Evolutionary conservation across 1,140 invertebrate genomes (phyloP), one percentile per base, ranked within the genome.

Genomic region (Odontomachus brunneus): DNA sequence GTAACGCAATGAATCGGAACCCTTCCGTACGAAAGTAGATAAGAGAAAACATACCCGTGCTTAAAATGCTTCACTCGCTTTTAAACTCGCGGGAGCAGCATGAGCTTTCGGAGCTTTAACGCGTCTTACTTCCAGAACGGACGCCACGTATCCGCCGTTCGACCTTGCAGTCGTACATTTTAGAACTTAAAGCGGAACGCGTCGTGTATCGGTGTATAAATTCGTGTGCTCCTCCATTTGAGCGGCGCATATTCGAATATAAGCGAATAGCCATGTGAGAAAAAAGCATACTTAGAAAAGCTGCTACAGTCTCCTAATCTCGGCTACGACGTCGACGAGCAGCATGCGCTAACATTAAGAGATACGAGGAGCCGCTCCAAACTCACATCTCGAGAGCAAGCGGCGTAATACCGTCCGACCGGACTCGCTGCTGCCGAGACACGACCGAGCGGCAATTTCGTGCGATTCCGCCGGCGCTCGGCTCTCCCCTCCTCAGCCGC

Each of bases 401-500:
- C 80, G 82, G 74, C 82, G 81, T 89, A 89, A 88, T 88, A 86
- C 83, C 84, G 82, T 14, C 65, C 33, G n/a, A 11, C 38, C 38
- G 38, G 38, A 44, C 3, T 44, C 38, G 51, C 60, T 76, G 67
- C 48, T 55, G 63, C 65, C 55, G 82, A 75, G 24, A 22, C 62
- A 49, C 53, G 57, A 15, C 33, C 44, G 48, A 81, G 38, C 33
- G 69, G 65, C 82, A 72, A 29, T 49, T 84, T 91, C 91, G 92
- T 59, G 75, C 63, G 48, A 22, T 33, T 88, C 67, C 90, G 92
- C 5, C 60, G n/a, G 3, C 9, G 82, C 51, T 90, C 91, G 90
- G 91, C 53, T 14, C 44, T 62, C 26, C 84, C 88, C 91, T 89
- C 88, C 91, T 89, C 33, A 22, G 66, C 55, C 88, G 83, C 69